A percentile compares a stretch with the other conserved stretches of the same genome.
Evolutionary conservation across 2,888 invertebrate species (phyloP).

Genomic region (Nemurella pictetii): DNA sequence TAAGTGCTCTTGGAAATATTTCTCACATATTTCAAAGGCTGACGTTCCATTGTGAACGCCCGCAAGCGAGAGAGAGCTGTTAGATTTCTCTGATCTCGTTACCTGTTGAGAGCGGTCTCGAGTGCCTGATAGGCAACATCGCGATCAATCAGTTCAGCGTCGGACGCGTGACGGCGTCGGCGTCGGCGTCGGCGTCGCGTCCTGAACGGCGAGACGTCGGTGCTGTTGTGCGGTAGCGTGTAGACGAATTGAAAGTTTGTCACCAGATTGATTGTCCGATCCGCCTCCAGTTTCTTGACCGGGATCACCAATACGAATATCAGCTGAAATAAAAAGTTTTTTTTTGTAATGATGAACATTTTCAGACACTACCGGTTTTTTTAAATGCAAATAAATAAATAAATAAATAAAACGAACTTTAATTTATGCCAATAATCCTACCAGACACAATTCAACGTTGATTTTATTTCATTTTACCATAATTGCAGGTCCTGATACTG

Average conservation of each 20-base stretch:
- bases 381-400: no score
- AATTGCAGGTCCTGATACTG: no score
- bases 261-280: conserved; percentile 48
- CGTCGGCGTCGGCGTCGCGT: background rate
- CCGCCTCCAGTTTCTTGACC: background rate
- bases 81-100: background rate
- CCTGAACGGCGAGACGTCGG: background rate
- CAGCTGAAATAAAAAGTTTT: background rate
- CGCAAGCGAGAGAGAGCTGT: background rate
- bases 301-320: conserved; percentile 18
- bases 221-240: conserved; percentile 54
- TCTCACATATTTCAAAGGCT: background rate
- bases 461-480: no score
- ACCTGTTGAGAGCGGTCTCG: conserved; percentile 18
- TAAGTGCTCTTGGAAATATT: background rate
- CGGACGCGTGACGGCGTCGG: conserved; percentile 2
- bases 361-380: no score
- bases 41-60: background rate
- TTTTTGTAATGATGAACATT: background rate
- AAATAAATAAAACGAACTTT: no score
- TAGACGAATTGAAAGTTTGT: conserved; percentile 71
- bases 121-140: conserved; percentile 2
- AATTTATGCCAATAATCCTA: no score
- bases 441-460: no score
- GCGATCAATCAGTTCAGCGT: background rate